Percentiles rank a stretch among this genome's conserved stretches.
Evolutionary conservation across 2,113 vertebrate species (phyloP).

Genomic region (Eclectus roratus): DNA sequence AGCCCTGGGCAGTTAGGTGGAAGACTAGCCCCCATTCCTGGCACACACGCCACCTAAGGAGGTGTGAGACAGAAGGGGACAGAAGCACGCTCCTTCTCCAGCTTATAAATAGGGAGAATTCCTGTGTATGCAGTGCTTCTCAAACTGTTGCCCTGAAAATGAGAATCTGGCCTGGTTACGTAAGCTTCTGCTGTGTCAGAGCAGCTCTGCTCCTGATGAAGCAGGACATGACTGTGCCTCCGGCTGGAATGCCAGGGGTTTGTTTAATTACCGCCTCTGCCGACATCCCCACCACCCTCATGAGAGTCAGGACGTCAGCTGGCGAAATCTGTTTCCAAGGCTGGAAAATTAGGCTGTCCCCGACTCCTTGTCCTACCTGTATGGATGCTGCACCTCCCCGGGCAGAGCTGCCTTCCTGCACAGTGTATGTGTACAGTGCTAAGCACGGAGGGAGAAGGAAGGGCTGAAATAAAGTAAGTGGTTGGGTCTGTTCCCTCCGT

Average conservation of each 20-base stretch:
- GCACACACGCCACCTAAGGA: accelerated
- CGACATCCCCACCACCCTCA: neutral
- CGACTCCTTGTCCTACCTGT: neutral
- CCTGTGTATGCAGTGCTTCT: neutral
- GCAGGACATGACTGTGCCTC: neutral
- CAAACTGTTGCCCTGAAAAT: neutral
- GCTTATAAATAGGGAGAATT: neutral
- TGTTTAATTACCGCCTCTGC: neutral
- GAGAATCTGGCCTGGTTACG: neutral
- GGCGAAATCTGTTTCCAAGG: neutral
- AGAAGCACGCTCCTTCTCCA: accelerated
- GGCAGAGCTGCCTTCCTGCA: neutral
- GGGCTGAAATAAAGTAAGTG: neutral
- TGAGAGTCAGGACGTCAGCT: neutral
- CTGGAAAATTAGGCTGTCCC: neutral
- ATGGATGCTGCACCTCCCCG: neutral
- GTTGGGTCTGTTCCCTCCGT: neutral
- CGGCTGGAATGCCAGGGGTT: neutral
- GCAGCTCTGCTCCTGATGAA: neutral
- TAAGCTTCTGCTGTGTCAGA: conserved; percentile 7
- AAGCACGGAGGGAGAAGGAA: accelerated
- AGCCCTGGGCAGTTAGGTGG: neutral
- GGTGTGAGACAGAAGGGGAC: neutral
- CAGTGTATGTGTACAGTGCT: accelerated
- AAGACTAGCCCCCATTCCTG: neutral